Evolutionary conservation across 2,888 invertebrate genomes (phyloP).

Genomic region (Trachelus iudaicus): DNA sequence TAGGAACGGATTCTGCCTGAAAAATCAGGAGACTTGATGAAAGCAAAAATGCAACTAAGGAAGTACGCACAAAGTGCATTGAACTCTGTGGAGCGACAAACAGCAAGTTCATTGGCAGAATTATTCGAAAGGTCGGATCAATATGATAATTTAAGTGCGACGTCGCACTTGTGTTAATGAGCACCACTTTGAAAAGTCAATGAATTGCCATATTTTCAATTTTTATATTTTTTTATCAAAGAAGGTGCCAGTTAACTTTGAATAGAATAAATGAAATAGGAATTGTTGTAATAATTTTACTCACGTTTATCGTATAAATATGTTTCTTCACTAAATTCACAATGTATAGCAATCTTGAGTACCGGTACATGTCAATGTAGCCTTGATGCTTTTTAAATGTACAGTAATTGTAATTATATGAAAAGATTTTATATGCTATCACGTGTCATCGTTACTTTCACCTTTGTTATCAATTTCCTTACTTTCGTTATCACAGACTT

Average conservation of each 20-base stretch:
- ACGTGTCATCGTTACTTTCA: not conserved
- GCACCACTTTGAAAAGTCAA: not conserved
- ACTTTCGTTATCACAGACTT: slow-evolving; percentile 27
- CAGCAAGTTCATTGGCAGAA: slow-evolving; percentile 45
- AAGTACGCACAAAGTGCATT: slow-evolving; percentile 42
- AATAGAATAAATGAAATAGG: not conserved
- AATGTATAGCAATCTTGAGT: not conserved
- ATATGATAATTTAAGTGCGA: slow-evolving; percentile 32
- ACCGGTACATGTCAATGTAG: not conserved
- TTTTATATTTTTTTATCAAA: not conserved
- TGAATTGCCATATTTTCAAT: not conserved
- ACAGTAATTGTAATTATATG: no score
- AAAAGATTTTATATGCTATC: not conserved
- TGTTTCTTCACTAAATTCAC: not conserved
- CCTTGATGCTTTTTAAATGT: not conserved
- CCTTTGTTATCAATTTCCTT: slow-evolving; percentile 21
- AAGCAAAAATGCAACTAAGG: slow-evolving; percentile 49
- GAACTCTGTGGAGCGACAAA: slow-evolving; percentile 44
- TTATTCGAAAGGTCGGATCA: slow-evolving; percentile 46
- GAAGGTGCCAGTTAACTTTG: not conserved
- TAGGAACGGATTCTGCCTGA: slow-evolving; percentile 59
- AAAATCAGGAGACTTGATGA: slow-evolving; percentile 55
- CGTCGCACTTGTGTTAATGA: not conserved
- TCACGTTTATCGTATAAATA: not conserved
- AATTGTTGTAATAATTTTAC: not conserved